These are phyloP conservation scores for Geopemphigus sp. DNA, from an alignment of 1,140 invertebrate species.

Conservation along the genomic window DNA sequence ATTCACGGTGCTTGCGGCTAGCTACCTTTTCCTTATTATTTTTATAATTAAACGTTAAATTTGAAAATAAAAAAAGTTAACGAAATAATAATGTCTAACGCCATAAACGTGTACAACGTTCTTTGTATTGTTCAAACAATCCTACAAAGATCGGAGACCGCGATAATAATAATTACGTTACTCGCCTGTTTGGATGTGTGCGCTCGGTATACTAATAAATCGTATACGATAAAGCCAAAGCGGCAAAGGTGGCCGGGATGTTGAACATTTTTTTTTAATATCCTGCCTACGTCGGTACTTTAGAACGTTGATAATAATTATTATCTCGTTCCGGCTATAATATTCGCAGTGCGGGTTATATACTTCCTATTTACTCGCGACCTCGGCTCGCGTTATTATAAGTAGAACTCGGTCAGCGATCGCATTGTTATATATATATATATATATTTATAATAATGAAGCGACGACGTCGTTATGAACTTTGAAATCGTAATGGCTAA, in stretches of 20 bases:
- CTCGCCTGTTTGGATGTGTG: neutral
- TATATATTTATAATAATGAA: constrained; percentile 9
- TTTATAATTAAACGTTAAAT: too few species aligned
- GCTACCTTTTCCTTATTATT: too few species aligned
- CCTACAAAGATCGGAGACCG: neutral
- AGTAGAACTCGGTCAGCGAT: neutral
- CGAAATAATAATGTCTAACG: too few species aligned
- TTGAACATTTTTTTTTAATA: neutral
- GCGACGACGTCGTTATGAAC: neutral
- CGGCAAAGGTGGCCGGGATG: neutral
- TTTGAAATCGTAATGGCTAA: neutral
- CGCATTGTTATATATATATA: neutral
- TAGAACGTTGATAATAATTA: neutral
- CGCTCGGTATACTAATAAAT: too few species aligned
- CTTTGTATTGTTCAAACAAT: neutral
- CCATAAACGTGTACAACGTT: too few species aligned
- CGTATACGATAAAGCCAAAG: neutral
- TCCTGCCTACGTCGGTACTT: neutral
- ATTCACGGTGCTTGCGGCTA: too few species aligned
- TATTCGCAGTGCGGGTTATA: neutral
- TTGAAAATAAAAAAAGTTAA: too few species aligned
- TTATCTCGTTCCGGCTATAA: neutral
- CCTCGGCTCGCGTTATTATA: too few species aligned
- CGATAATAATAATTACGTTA: neutral
- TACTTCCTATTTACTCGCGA: neutral